Conservation (phyloP, 2,113 vertebrate species). For the Bos javanicus region DNA sequence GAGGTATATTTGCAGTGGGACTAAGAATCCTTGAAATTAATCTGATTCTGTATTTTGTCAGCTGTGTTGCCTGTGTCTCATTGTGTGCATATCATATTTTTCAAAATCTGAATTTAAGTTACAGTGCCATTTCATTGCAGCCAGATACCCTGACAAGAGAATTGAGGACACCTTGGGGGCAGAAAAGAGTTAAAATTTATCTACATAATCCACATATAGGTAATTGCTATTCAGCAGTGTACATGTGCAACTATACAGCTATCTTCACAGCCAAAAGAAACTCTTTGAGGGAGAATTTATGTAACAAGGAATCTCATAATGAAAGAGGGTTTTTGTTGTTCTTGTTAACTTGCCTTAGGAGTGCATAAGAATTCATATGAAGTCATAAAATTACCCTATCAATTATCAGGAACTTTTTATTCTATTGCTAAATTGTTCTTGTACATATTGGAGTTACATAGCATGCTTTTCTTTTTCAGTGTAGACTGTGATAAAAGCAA, state of each 20-base stretch:
- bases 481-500: background rate
- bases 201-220: background rate
- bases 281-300: conserved; percentile 19
- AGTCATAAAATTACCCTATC: background rate
- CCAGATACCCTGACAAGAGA: background rate
- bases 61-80: background rate
- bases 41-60: background rate
- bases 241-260: background rate
- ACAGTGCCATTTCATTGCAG: background rate
- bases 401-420: conserved; percentile 26
- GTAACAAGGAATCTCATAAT: conserved; percentile 7
- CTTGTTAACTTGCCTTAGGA: conserved; percentile 23
- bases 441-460: background rate
- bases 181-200: background rate
- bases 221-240: background rate
- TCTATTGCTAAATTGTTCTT: background rate
- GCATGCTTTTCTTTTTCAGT: background rate
- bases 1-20: background rate
- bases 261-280: background rate
- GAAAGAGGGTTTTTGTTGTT: background rate
- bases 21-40: background rate
- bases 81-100: background rate
- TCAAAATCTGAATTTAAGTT: background rate
- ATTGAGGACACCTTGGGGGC: background rate
- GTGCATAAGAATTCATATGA: background rate